Evolutionary conservation across 2,888 invertebrate species (phyloP).

Genomic region (Mimachlamys varia): DNA sequence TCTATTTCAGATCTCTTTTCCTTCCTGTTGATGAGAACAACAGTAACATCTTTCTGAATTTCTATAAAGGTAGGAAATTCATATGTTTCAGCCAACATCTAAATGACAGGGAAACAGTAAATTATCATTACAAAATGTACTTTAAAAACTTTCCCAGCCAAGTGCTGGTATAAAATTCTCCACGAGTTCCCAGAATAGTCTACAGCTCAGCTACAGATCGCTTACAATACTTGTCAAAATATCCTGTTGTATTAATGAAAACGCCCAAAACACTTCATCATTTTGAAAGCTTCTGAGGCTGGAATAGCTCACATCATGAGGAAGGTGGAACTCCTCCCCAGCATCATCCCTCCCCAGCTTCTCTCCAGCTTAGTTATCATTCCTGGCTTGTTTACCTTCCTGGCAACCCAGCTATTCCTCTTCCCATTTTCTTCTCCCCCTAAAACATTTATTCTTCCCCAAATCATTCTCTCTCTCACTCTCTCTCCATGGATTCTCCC

Average conservation of each 20-base stretch:
- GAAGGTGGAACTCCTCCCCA: not conserved
- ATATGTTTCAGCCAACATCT: not conserved
- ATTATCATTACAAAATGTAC: not conserved
- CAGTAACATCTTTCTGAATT: not conserved
- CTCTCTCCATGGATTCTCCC: too few relatives aligned
- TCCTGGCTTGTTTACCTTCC: too few relatives aligned
- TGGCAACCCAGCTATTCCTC: too few relatives aligned
- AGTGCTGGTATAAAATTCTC: not conserved
- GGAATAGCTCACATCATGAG: not conserved
- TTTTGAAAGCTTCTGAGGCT: not conserved
- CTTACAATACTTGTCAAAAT: not conserved
- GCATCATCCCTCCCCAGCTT: not conserved
- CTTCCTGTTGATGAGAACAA: not conserved
- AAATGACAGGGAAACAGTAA: not conserved
- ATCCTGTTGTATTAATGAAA: slow-evolving; percentile 17
- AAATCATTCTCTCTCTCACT: too few relatives aligned
- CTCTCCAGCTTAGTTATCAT: not conserved
- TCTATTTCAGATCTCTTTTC: too few relatives aligned
- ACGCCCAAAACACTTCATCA: slow-evolving; percentile 29
- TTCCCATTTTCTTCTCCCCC: too few relatives aligned
- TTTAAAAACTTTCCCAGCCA: not conserved
- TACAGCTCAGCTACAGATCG: not conserved
- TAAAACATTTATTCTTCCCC: too few relatives aligned
- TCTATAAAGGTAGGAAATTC: not conserved
- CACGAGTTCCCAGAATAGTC: not conserved